A percentile compares a stretch with the other conserved stretches of the same genome.
Evolutionary conservation across 1,140 invertebrate genomes (phyloP).

Genomic region (Drosophila quadrilineata): DNA sequence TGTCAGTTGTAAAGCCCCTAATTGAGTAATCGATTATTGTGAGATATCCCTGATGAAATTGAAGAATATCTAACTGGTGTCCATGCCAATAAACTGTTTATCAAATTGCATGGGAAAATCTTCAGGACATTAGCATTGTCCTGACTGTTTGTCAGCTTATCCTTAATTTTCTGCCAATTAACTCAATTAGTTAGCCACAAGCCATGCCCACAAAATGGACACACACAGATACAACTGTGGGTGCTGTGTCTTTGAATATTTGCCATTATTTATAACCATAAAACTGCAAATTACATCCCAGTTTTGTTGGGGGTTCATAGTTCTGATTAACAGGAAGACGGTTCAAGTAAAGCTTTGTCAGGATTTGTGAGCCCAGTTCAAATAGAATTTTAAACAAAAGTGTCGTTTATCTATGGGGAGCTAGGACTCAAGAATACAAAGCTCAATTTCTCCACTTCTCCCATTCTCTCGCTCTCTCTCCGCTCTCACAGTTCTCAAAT

Average conservation of each 20-base stretch:
- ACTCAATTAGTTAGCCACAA: slow-evolving; percentile 56
- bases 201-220: slow-evolving; percentile 23
- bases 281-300: neutral
- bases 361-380: slow-evolving; percentile 26
- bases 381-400: slow-evolving; percentile 60
- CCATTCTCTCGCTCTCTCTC: no score
- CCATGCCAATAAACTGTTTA: neutral
- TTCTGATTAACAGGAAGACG: no score
- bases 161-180: slow-evolving; percentile 46
- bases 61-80: neutral
- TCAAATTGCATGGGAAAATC: neutral
- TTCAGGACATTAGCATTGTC: neutral
- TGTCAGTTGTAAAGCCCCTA: slow-evolving; percentile 23
- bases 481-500: slow-evolving; percentile 6
- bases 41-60: neutral
- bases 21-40: slow-evolving; percentile 34
- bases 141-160: slow-evolving; percentile 15
- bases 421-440: no score
- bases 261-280: slow-evolving; percentile 18
- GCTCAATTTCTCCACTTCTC: no score
- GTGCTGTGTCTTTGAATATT: slow-evolving; percentile 7
- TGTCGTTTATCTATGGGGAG: slow-evolving; percentile 55
- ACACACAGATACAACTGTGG: neutral
- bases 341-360: neutral
- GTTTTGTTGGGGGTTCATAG: neutral